Percentiles rank a stretch among this genome's conserved stretches.
Conservation (phyloP, 1,140 invertebrate genomes). For the Agrypnia vestita region DNA sequence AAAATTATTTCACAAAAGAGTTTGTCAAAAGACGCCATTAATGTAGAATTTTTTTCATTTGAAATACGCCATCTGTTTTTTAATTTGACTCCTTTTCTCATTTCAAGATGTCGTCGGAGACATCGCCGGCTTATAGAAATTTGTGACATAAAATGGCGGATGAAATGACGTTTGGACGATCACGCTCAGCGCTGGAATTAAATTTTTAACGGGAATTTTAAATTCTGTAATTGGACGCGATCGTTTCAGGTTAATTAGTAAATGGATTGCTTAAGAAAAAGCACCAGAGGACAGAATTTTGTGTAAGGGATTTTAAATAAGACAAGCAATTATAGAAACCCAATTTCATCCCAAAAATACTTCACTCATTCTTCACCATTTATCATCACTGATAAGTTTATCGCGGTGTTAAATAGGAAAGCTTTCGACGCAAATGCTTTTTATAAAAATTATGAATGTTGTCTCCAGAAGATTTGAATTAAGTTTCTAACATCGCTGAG, state of each 20-base stretch:
- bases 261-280: background rate
- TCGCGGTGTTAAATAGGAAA: too few relatives aligned
- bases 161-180: conserved; percentile 31
- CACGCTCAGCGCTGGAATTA: conserved; percentile 16
- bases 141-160: conserved; percentile 10
- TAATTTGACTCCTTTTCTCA: conserved; percentile 11
- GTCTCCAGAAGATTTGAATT: too few relatives aligned
- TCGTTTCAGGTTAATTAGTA: conserved; percentile 2
- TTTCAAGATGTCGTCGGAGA: conserved; percentile 24
- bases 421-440: too few relatives aligned
- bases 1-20: conserved; percentile 16
- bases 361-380: too few relatives aligned
- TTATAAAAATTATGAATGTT: too few relatives aligned
- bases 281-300: too few relatives aligned
- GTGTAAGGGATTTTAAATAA: too few relatives aligned
- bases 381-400: too few relatives aligned
- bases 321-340: too few relatives aligned
- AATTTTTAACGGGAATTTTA: conserved; percentile 33
- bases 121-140: conserved; percentile 20
- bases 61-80: conserved; percentile 17
- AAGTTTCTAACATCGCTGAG: too few relatives aligned
- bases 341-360: too few relatives aligned
- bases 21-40: background rate
- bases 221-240: conserved; percentile 28
- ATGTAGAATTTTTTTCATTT: conserved; percentile 8